phyloP scores from a whole-genome alignment of 2,888 invertebrate genomes.

The Marasmarcha lunaedactyla region DNA sequence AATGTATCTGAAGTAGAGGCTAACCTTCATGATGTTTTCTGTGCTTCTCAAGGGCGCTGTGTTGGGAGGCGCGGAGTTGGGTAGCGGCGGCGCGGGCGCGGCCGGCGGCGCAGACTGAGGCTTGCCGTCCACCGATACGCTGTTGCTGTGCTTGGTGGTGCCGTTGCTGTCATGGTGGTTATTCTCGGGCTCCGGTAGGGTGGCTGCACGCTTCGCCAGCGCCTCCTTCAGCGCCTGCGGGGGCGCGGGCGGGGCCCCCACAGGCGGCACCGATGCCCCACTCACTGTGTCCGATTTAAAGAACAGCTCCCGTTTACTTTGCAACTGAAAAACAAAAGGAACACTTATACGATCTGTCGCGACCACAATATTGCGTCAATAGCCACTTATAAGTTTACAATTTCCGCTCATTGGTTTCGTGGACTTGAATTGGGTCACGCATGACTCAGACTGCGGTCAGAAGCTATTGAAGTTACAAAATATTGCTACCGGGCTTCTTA shows the following conservation, averaged over 20 bases:
- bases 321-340: constrained; percentile 70
- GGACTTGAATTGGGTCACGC: no score
- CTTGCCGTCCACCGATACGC: constrained; percentile 49
- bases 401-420: no score
- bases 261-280: constrained; percentile 44
- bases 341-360: no score
- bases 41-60: constrained; percentile 48
- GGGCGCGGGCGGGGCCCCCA: constrained; percentile 56
- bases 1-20: background rate
- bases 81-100: constrained; percentile 59
- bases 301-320: constrained; percentile 89
- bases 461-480: no score
- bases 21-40: constrained; percentile 60
- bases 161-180: constrained; percentile 66
- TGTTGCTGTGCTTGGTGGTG: constrained; percentile 51
- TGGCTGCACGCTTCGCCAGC: constrained; percentile 53
- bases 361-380: no score
- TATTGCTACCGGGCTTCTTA: no score
- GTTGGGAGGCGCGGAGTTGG: constrained; percentile 37
- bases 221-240: constrained; percentile 59
- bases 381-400: no score
- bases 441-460: no score
- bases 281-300: constrained; percentile 79
- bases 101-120: constrained; percentile 48
- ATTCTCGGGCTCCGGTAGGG: constrained; percentile 53